These are phyloP conservation scores for Batillaria attramentaria DNA, from an alignment of 1,140 invertebrate genomes.

Conservation along the genomic window DNA sequence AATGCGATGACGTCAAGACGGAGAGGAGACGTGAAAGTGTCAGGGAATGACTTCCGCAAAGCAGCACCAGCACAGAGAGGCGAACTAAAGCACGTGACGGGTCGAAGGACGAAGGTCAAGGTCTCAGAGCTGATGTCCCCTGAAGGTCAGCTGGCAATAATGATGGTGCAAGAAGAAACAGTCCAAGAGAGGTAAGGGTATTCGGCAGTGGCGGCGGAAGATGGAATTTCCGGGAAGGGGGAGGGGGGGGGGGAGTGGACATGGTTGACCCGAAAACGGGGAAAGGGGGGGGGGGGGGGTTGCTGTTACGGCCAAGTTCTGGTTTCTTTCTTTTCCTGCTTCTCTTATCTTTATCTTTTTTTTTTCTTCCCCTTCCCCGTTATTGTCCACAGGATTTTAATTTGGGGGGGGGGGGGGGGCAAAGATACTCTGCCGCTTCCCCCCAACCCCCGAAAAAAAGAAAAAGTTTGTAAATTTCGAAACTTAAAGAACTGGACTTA, in stretches of 20 bases:
- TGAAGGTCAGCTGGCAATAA: conserved; percentile 7
- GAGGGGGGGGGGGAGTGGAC: background rate
- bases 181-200: background rate
- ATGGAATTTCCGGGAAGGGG: background rate
- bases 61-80: background rate
- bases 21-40: background rate
- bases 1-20: background rate
- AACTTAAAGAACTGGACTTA: no score
- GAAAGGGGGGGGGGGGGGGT: background rate
- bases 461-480: no score
- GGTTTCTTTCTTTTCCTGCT: background rate
- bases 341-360: background rate
- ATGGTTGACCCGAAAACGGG: background rate
- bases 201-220: background rate
- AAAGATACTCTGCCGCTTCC: no score
- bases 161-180: conserved; percentile 13
- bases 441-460: no score
- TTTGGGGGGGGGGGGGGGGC: no score
- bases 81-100: conserved; percentile 9
- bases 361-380: background rate
- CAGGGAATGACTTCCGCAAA: background rate
- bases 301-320: background rate
- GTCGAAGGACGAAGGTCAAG: conserved; percentile 18
- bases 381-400: background rate
- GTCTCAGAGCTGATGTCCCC: conserved; percentile 5